phyloP scores from a whole-genome alignment of 2,797 vertebrate genomes.

The Adelosebastes latens region DNA sequence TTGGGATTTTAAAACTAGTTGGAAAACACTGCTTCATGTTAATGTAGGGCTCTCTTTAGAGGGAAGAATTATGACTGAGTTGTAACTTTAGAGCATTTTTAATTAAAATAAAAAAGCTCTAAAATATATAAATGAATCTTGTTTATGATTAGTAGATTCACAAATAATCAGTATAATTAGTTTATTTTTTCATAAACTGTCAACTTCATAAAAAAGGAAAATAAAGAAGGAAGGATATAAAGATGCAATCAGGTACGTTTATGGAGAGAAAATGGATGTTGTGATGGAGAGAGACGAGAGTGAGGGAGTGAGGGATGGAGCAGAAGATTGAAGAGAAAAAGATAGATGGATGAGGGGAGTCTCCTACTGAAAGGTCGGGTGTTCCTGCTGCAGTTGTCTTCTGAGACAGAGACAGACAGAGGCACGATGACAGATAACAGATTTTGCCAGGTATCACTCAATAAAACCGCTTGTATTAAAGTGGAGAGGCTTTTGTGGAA shows the following conservation, averaged over 20 bases:
- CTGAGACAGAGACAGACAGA: constrained; percentile 17
- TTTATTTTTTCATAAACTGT: neutral
- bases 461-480: neutral
- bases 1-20: neutral
- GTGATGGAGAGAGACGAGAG: neutral
- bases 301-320: constrained; percentile 2
- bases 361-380: constrained; percentile 58
- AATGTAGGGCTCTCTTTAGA: neutral
- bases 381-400: constrained; percentile 46
- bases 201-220: neutral
- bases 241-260: neutral
- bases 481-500: constrained; percentile 11
- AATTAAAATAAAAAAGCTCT: neutral
- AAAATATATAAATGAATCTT: neutral
- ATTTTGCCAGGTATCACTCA: constrained; percentile 46
- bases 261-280: neutral
- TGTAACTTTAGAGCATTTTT: neutral
- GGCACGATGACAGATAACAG: constrained; percentile 17
- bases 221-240: neutral
- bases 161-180: neutral
- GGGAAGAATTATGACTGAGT: neutral
- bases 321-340: constrained; percentile 33
- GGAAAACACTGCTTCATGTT: neutral
- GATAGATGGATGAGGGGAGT: constrained; percentile 37
- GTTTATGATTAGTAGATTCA: neutral